These are phyloP conservation scores for Pavo muticus DNA, from an alignment of 2,113 vertebrate genomes.

Conservation along the genomic window DNA sequence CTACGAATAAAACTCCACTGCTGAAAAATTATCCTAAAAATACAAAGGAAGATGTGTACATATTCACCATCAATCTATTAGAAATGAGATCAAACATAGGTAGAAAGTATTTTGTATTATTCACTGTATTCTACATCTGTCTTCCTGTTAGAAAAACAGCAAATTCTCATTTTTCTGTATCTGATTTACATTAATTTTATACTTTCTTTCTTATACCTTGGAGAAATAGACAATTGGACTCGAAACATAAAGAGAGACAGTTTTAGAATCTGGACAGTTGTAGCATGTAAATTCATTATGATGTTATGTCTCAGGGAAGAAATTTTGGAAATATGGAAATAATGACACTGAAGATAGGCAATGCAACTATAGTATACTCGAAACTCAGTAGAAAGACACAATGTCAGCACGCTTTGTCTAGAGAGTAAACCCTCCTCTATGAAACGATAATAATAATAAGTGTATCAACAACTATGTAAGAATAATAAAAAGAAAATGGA, in stretches of 20 bases:
- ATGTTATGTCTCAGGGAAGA: not conserved
- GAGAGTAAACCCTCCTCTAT: not conserved
- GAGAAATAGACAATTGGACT: not conserved
- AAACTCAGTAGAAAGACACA: not conserved
- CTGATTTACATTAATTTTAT: not conserved
- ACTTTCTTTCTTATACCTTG: not conserved
- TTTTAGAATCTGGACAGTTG: not conserved
- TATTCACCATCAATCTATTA: not conserved
- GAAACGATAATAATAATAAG: not conserved
- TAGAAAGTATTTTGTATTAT: not conserved
- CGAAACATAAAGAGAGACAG: not conserved
- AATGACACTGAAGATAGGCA: not conserved
- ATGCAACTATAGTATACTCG: not conserved
- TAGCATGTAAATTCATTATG: not conserved
- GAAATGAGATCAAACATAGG: not conserved
- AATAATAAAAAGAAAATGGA: not conserved
- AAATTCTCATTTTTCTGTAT: not conserved
- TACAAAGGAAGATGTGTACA: not conserved
- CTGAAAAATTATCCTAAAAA: not conserved
- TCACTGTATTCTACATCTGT: not conserved
- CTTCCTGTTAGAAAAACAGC: not conserved
- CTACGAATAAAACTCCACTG: not conserved
- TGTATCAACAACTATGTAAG: not conserved
- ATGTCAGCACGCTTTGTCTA: not conserved
- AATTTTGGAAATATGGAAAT: not conserved